Percentiles rank a stretch among this genome's conserved stretches.
These are phyloP conservation scores for Zosterops pallidus DNA, from an alignment of 2,113 vertebrate species.

Conservation along the genomic window DNA sequence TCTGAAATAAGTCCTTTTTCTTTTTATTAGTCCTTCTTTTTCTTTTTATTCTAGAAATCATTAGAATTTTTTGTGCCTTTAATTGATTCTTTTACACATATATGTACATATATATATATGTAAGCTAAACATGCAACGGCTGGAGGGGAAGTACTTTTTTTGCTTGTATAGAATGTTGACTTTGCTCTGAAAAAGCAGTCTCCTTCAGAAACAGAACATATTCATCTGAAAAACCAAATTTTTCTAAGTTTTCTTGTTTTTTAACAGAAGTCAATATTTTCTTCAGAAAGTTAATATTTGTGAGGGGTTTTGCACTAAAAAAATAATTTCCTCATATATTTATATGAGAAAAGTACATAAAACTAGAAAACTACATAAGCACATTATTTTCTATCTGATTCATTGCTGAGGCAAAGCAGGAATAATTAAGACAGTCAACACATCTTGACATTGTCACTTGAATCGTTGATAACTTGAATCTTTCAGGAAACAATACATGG, in stretches of 20 bases:
- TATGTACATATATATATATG: no score
- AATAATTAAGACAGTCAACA: background rate
- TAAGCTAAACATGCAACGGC: background rate
- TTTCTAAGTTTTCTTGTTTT: background rate
- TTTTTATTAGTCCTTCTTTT: no score
- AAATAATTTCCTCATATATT: background rate
- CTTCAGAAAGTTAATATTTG: background rate
- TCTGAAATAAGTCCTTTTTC: background rate
- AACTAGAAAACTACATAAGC: background rate
- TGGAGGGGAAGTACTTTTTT: background rate
- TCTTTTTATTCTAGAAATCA: background rate
- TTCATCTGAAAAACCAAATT: background rate
- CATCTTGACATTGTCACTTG: rapidly evolving
- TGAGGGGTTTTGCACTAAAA: background rate
- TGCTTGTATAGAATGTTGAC: background rate
- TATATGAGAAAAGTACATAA: background rate
- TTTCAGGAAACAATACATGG: background rate
- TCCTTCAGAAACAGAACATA: background rate
- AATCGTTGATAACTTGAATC: background rate
- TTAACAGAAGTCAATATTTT: background rate
- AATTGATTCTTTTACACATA: background rate
- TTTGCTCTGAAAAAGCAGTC: background rate
- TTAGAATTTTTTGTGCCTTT: background rate
- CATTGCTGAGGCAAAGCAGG: background rate
- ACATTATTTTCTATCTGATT: background rate